Base-by-base conservation (phyloP, 1,140 invertebrate species). In the Phthorimaea operculella region DNA sequence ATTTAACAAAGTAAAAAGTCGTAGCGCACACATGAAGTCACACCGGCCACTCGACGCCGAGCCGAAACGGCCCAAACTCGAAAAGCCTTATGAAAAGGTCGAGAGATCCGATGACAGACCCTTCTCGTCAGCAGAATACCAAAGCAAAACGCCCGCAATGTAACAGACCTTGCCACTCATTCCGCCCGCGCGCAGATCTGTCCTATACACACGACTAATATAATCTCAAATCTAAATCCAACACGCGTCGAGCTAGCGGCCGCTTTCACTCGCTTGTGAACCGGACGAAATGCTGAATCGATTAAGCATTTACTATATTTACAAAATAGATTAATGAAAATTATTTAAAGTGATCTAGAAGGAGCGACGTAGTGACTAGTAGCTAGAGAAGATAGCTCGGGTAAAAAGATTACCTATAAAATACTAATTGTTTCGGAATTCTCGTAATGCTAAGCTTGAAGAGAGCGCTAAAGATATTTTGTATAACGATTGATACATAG, bases 21-120 rank as follows among this genome's bases (percentile, higher is more conserved):
- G 96, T 86, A 98, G 95, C 89, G 96, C 96, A 54, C 96, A 98
- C 87, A 98, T 98, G 96, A 98, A 98, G 88, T 97, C 95, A 59
- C 96, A 98, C 88, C 90, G 93, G 71, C 92, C 93, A 74, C 90
- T 91, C 66, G 92, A 93, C 70, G 87, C 89, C 60, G 90, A 92
- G 65, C 84, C 88, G 36, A 86, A 83, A 79, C 60, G 82, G 76
- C 77, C 79, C 51, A 85, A 85, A 80, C 76, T 86, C 73, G 85
- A 86, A 84, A 83, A 83, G 66, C 83, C 81, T 84, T 86, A 82
- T 85, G 85, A 87, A 83, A 87, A 84, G 82, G 80, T 85, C 70
- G 78, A 83, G 73, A 69, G 72, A 77, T 71, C 73, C 64, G 83
- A 86, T 58, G 78, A 83, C 63, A 80, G 79, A 76, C 62, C 68